Evolutionary conservation across 2,113 vertebrate species (phyloP).

Genomic region (Tor tambroides): DNA sequence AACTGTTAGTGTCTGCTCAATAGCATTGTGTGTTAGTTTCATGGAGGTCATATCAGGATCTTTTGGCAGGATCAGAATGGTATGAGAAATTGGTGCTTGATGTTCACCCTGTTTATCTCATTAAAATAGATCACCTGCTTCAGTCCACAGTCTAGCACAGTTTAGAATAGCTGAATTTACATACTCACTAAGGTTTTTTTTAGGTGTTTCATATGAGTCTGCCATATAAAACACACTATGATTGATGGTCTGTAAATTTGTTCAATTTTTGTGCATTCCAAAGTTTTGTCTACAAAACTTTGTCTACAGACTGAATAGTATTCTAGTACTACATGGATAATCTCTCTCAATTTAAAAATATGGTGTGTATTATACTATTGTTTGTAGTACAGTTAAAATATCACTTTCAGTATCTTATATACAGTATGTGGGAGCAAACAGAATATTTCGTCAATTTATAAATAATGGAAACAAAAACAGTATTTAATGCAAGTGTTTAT

Average conservation of each 20-base stretch:
- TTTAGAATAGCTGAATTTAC: background rate
- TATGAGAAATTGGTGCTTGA: background rate
- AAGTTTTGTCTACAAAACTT: background rate
- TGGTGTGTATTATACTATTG: background rate
- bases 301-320: background rate
- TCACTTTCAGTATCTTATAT: background rate
- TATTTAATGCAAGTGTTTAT: slow-evolving; percentile 70
- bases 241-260: background rate
- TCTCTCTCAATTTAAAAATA: background rate
- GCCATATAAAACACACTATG: background rate
- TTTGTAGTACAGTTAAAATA: background rate
- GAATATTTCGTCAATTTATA: background rate
- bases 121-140: background rate
- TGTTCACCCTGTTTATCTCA: background rate
- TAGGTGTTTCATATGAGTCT: background rate
- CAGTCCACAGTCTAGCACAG: background rate
- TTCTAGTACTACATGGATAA: background rate
- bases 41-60: background rate
- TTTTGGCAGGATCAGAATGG: background rate
- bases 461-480: slow-evolving; percentile 1
- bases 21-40: background rate
- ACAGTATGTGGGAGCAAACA: background rate
- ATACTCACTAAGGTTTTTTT: background rate
- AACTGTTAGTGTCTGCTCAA: background rate
- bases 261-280: background rate